Conservation (phyloP, 2,113 vertebrate species). For the Cheirogaleus medius region DNA sequence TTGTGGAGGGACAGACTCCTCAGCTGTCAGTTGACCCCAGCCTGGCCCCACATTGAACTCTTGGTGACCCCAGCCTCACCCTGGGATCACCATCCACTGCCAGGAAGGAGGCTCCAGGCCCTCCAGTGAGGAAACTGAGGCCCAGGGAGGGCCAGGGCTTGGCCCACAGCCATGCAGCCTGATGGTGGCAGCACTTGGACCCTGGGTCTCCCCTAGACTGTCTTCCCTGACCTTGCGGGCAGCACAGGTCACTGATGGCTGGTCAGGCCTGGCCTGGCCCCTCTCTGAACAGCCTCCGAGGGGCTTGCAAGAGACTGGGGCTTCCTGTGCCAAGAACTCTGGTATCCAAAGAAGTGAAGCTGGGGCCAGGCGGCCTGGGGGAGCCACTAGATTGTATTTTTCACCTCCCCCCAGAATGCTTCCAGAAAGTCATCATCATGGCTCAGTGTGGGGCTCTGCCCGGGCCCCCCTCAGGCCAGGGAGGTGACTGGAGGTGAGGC, state of each 20-base stretch:
- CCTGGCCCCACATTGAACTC: slow-evolving; percentile 59
- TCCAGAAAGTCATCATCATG: not conserved
- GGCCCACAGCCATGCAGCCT: not conserved
- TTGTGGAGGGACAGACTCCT: not conserved
- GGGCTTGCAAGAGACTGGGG: not conserved
- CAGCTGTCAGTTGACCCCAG: slow-evolving; percentile 29
- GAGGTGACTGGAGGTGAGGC: not conserved
- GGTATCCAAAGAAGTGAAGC: not conserved
- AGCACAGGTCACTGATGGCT: not conserved
- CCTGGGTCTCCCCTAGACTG: not conserved
- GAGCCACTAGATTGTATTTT: not conserved
- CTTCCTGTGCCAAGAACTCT: not conserved
- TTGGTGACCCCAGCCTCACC: slow-evolving; percentile 38
- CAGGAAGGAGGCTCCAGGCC: not conserved
- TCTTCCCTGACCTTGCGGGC: not conserved
- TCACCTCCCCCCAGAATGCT: fast-evolving
- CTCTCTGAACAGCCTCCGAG: not conserved
- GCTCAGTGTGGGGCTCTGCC: not conserved
- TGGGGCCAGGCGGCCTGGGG: not conserved
- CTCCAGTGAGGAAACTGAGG: not conserved
- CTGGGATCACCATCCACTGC: not conserved
- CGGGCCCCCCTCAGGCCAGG: not conserved
- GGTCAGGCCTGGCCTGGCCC: not conserved
- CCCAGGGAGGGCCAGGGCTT: not conserved
- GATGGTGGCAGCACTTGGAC: not conserved